These are phyloP conservation scores for Ellobius talpinus DNA, from an alignment of 2,113 vertebrate genomes.

Conservation along the genomic window DNA sequence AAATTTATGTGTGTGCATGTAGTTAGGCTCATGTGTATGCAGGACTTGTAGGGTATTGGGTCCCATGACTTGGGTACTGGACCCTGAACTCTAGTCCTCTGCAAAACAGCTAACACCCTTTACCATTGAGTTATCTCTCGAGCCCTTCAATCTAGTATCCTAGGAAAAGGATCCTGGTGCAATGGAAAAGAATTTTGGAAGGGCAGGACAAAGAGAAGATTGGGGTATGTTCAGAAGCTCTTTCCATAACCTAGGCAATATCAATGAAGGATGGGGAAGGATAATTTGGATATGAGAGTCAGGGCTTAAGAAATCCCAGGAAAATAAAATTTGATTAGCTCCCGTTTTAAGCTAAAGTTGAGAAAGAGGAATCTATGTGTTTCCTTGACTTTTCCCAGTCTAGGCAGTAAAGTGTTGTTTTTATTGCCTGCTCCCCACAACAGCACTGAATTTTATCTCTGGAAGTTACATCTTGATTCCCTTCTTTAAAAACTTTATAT, in stretches of 20 bases:
- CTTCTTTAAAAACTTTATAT: not conserved
- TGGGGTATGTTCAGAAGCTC: not conserved
- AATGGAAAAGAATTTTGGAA: not conserved
- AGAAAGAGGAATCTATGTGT: slow-evolving; percentile 9
- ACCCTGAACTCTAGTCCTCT: not conserved
- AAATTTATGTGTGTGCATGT: not conserved
- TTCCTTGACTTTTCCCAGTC: not conserved
- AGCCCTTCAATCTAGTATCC: not conserved
- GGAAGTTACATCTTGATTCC: not conserved
- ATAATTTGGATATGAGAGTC: not conserved
- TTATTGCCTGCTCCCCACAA: not conserved
- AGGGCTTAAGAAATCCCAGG: not conserved
- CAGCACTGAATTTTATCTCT: not conserved
- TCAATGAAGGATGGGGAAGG: not conserved
- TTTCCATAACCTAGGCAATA: not conserved
- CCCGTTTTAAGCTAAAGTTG: not conserved
- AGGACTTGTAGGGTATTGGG: not conserved
- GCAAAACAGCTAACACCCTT: not conserved
- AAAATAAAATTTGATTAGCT: not conserved
- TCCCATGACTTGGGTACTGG: not conserved
- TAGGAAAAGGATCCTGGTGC: not conserved
- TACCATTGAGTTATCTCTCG: not conserved
- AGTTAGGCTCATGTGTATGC: too few relatives aligned
- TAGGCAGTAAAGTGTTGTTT: not conserved
- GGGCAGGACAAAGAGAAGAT: not conserved